Percentiles rank a stretch among this genome's conserved stretches.
Conservation (phyloP, 2,888 invertebrate species). For the Rosalia funebris region DNA sequence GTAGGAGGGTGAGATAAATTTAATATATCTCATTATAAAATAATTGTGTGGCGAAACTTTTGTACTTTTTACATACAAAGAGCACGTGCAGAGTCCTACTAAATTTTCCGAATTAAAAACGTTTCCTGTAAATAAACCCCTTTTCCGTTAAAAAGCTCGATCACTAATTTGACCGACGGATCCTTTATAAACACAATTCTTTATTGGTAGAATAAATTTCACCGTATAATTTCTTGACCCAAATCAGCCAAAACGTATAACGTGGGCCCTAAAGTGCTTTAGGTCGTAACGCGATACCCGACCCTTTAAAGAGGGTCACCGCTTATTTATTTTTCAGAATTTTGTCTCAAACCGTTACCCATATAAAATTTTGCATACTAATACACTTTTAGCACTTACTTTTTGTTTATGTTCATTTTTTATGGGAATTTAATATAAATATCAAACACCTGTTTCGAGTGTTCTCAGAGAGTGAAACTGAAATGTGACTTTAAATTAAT, state of each 20-base stretch:
- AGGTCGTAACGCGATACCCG: neutral
- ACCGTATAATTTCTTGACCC: neutral
- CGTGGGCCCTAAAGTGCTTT: neutral
- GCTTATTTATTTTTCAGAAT: neutral
- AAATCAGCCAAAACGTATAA: conserved; percentile 2
- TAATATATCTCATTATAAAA: neutral
- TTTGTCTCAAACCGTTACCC: neutral
- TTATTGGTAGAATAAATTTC: conserved; percentile 10
- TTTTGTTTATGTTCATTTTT: neutral
- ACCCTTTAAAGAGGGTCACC: neutral
- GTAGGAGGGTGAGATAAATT: neutral
- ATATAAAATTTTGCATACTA: neutral
- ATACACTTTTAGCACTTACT: neutral
- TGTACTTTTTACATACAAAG: neutral
- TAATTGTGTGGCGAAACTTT: neutral
- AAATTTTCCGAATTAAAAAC: neutral
- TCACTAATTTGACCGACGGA: neutral
- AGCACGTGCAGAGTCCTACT: neutral
- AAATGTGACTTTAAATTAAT: no score
- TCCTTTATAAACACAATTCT: conserved; percentile 12
- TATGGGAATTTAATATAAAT: neutral
- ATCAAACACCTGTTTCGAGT: no score
- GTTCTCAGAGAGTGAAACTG: no score
- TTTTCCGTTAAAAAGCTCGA: neutral
- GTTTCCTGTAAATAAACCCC: neutral